phyloP scores from a whole-genome alignment of 1,140 invertebrate species.

The Trichonephila clavipes region DNA sequence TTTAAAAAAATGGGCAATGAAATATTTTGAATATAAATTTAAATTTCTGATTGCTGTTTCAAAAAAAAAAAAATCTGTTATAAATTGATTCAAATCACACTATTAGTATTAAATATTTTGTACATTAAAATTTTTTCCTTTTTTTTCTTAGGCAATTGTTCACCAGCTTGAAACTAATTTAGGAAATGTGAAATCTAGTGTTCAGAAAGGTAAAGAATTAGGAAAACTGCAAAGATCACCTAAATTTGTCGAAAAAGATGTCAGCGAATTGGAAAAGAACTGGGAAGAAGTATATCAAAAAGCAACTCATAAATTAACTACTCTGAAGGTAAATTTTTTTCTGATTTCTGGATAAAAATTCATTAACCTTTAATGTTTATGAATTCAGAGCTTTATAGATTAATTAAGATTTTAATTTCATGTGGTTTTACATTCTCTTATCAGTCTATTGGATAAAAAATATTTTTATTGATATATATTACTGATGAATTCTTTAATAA shows the following conservation, averaged over 20 bases:
- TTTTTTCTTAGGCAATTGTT: slow-evolving; percentile 79
- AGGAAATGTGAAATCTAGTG: slow-evolving; percentile 91
- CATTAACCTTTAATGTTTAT: no score
- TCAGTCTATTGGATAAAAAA: background rate
- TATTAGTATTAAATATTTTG: background rate
- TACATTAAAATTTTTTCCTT: background rate
- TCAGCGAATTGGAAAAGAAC: slow-evolving; percentile 89
- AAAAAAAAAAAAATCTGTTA: no score
- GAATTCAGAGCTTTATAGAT: no score
- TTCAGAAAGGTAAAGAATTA: slow-evolving; percentile 94
- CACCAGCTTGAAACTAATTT: slow-evolving; percentile 92
- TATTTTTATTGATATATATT: no score
- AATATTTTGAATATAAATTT: no score
- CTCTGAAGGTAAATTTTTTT: slow-evolving; percentile 81
- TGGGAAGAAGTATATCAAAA: slow-evolving; percentile 94
- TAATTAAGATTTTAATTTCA: background rate
- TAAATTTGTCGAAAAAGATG: slow-evolving; percentile 90
- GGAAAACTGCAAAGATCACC: slow-evolving; percentile 92
- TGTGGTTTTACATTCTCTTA: background rate
- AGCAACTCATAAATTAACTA: slow-evolving; percentile 90
- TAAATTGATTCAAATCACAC: no score
- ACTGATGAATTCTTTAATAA: no score
- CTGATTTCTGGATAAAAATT: background rate
- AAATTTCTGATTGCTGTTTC: no score
- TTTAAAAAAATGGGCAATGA: no score